Evolutionary conservation across 2,888 invertebrate genomes (phyloP).

Genomic region (Drosophila lutescens): DNA sequence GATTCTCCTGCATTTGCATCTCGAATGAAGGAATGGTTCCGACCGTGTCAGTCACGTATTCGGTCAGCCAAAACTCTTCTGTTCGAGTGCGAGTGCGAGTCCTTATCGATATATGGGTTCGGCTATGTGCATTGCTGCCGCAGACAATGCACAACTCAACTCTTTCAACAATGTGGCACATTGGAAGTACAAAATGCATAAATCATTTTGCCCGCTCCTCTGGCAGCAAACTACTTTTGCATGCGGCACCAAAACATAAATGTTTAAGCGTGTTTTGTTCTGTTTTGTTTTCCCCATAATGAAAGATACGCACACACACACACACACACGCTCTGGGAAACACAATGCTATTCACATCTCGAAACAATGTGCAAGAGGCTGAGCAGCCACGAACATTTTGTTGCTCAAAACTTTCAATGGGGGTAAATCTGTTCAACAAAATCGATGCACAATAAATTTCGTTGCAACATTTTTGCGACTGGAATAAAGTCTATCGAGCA

Average conservation of each 20-base stretch:
- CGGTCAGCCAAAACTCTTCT: conserved; percentile 12
- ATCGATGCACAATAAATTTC: conserved; percentile 58
- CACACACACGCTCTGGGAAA: conserved; percentile 4
- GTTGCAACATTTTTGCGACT: conserved; percentile 53
- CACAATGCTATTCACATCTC: conserved; percentile 39
- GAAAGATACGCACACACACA: conserved; percentile 42
- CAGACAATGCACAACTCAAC: conserved; percentile 35
- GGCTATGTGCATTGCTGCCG: conserved; percentile 3
- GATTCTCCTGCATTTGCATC: background rate
- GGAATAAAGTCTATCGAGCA: conserved; percentile 43
- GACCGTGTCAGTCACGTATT: conserved; percentile 17
- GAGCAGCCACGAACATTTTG: conserved; percentile 45
- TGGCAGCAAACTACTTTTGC: conserved; percentile 42
- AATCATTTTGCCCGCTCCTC: conserved; percentile 55
- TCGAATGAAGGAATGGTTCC: background rate
- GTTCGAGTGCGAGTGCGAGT: conserved; percentile 3
- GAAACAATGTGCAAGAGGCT: conserved; percentile 47
- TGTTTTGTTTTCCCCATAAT: conserved; percentile 33
- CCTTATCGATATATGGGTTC: conserved; percentile 18
- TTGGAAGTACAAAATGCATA: conserved; percentile 62
- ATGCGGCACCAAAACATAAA: conserved; percentile 54
- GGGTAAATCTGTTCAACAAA: conserved; percentile 53
- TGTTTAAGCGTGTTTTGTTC: conserved; percentile 56
- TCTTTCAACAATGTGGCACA: conserved; percentile 70
- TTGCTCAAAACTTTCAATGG: conserved; percentile 45